A percentile compares a stretch with the other conserved stretches of the same genome.
These are phyloP conservation scores for Epistrophe eligans DNA, from an alignment of 2,888 invertebrate genomes.

Conservation along the genomic window DNA sequence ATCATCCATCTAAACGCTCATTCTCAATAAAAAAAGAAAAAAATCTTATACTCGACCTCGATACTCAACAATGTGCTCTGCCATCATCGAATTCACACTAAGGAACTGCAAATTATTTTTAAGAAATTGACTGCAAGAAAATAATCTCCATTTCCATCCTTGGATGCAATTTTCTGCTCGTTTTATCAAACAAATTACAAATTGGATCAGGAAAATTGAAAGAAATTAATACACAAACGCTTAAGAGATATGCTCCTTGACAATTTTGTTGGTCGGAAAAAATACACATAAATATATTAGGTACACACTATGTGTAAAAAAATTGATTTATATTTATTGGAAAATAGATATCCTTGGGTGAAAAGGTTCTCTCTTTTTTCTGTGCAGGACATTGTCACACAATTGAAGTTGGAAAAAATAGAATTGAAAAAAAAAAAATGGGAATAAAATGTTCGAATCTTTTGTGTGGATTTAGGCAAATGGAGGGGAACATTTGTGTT, in stretches of 20 bases:
- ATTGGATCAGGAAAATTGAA: constrained; percentile 44
- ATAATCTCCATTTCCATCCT: constrained; percentile 25
- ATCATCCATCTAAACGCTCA: constrained; percentile 37
- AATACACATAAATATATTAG: neutral
- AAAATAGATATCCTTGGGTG: constrained; percentile 17
- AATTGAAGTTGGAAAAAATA: constrained; percentile 6
- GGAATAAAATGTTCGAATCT: constrained; percentile 14
- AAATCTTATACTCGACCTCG: constrained; percentile 37
- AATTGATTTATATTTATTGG: neutral
- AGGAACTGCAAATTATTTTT: constrained; percentile 43
- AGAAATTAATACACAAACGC: constrained; percentile 48
- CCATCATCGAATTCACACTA: constrained; percentile 31
- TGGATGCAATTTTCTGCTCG: constrained; percentile 56
- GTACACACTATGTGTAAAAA: too few species aligned
- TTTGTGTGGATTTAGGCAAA: constrained; percentile 53
- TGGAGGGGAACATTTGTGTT: constrained; percentile 45
- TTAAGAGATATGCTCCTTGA: neutral
- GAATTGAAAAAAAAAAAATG: neutral
- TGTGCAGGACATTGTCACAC: constrained; percentile 3
- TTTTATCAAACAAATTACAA: constrained; percentile 53
- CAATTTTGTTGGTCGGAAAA: constrained; percentile 11
- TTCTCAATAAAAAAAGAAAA: constrained; percentile 10
- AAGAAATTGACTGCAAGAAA: constrained; percentile 53
- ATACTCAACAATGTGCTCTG: constrained; percentile 8
- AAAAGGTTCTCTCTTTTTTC: constrained; percentile 13